phyloP scores from a whole-genome alignment of 2,888 invertebrate species.

The Drosophila incognita region DNA sequence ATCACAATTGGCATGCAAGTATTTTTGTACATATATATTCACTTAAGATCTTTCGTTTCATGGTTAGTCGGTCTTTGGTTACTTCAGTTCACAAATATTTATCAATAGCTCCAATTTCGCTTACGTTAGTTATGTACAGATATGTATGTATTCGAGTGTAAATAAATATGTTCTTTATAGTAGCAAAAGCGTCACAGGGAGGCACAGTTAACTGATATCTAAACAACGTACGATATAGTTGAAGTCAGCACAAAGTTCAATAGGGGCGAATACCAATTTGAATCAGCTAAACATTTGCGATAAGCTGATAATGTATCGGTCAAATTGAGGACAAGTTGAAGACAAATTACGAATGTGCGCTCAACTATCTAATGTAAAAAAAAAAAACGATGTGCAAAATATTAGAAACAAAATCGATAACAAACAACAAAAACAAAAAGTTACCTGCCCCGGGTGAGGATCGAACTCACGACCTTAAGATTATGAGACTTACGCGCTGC shows the following conservation, averaged over 20 bases:
- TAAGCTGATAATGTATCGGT: slow-evolving; percentile 37
- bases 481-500: slow-evolving; percentile 85
- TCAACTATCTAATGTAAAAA: background rate
- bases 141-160: background rate
- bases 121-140: background rate
- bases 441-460: slow-evolving; percentile 74
- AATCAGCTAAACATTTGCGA: slow-evolving; percentile 31
- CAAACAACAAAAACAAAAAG: slow-evolving; percentile 3
- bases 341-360: slow-evolving; percentile 4
- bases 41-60: background rate
- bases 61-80: background rate
- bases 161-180: slow-evolving; percentile 1
- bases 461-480: slow-evolving; percentile 84
- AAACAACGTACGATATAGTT: slow-evolving; percentile 14
- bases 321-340: slow-evolving; percentile 25
- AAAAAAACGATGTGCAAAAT: background rate
- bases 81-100: background rate
- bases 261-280: slow-evolving; percentile 10
- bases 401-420: background rate
- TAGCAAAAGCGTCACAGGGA: slow-evolving; percentile 16
- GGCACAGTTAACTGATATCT: slow-evolving; percentile 16
- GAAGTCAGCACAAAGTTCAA: slow-evolving; percentile 41
- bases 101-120: background rate
- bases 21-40: background rate
- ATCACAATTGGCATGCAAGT: no score